Evolutionary conservation across 2,797 vertebrate species (phyloP).

Genomic region (Phataginus tricuspis): DNA sequence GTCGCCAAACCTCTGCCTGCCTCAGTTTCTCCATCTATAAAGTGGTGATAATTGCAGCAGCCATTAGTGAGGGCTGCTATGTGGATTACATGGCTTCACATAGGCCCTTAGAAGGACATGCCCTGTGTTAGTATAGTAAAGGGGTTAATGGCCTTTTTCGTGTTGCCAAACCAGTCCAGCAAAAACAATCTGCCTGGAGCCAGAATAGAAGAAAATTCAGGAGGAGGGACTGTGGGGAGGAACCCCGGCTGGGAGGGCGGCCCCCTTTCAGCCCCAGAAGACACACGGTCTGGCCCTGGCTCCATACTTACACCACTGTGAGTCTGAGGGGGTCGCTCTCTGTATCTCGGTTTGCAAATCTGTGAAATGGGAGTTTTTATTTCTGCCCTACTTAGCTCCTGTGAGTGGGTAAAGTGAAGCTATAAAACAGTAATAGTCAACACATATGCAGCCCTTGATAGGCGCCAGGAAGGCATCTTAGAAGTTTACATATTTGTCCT

Average conservation of each 20-base stretch:
- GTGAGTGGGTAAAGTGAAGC: background rate
- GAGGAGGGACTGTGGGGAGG: background rate
- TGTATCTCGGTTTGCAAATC: background rate
- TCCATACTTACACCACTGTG: background rate
- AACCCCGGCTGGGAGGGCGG: background rate
- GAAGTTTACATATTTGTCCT: background rate
- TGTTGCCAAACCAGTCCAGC: background rate
- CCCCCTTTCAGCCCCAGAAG: background rate
- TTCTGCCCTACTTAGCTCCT: background rate
- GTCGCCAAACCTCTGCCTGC: background rate
- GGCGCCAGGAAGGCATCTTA: background rate
- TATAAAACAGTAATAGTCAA: background rate
- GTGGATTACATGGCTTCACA: background rate
- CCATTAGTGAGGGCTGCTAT: accelerated
- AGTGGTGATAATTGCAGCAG: background rate
- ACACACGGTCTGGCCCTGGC: accelerated
- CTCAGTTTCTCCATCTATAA: background rate
- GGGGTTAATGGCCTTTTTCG: background rate
- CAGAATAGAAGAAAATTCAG: background rate
- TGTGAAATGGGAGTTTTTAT: background rate
- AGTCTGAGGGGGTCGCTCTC: background rate
- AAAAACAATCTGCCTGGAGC: background rate
- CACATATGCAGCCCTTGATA: background rate
- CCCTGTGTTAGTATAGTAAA: background rate
- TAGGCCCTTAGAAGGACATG: background rate